Conservation (phyloP, 2,113 vertebrate species). For the Donacobius atricapilla region DNA sequence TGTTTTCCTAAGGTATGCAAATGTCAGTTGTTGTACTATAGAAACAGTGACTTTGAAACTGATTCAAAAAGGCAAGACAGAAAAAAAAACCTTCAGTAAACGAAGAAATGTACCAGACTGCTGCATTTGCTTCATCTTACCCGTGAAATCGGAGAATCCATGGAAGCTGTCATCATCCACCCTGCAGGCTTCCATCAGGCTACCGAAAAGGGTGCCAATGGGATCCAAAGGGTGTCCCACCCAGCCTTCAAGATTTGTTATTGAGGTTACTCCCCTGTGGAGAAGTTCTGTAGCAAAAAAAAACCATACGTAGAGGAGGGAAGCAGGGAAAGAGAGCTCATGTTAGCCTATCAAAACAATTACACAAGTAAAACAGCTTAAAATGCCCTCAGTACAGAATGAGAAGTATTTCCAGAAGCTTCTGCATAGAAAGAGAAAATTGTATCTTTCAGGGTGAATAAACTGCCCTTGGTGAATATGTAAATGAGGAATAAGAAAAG, state of each 20-base stretch:
- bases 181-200: constrained; percentile 87
- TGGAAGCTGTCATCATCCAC: constrained; percentile 78
- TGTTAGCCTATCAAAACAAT: background rate
- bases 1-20: background rate
- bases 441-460: background rate
- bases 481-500: background rate
- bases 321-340: background rate
- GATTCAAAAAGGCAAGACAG: background rate
- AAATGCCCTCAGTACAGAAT: background rate
- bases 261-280: constrained; percentile 86
- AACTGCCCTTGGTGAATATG: background rate
- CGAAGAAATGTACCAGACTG: background rate
- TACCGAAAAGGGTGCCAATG: constrained; percentile 91
- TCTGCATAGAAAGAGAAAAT: background rate
- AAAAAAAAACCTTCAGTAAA: background rate
- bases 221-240: constrained; percentile 96
- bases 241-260: constrained; percentile 95
- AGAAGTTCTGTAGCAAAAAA: constrained; percentile 78
- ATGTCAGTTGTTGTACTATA: background rate
- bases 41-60: background rate
- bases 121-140: constrained; percentile 63
- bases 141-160: constrained; percentile 81
- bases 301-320: background rate
- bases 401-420: background rate
- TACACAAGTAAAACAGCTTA: background rate